Percentiles rank a stretch among this genome's conserved stretches.
phyloP scores from a whole-genome alignment of 2,113 vertebrate genomes.

The Xenus cinereus region DNA sequence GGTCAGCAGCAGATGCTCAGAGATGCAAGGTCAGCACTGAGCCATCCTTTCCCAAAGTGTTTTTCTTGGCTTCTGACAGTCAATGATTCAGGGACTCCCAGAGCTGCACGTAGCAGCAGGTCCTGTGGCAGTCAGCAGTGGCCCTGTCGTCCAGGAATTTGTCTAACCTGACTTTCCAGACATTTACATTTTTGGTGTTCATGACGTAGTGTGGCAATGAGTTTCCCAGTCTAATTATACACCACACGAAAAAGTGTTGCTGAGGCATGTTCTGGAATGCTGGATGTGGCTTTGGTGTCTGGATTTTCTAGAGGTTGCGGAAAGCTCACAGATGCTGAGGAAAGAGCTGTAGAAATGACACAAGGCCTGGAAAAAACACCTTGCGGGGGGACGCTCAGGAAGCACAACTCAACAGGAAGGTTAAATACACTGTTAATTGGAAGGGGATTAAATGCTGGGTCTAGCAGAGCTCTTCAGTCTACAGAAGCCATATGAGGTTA shows the following conservation, averaged over 20 bases:
- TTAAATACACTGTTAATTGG: neutral
- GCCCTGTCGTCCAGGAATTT: neutral
- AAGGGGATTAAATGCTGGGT: neutral
- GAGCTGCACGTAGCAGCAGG: neutral
- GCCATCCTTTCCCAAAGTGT: neutral
- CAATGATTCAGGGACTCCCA: neutral
- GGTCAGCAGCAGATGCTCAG: neutral
- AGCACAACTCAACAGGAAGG: neutral
- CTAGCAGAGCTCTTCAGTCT: neutral
- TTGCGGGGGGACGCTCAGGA: fast-evolving
- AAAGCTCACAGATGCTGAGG: neutral
- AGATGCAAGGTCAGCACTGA: neutral
- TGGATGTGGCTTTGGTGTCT: neutral
- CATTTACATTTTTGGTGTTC: neutral
- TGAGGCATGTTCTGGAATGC: neutral
- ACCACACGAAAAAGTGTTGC: fast-evolving
- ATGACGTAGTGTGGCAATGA: neutral
- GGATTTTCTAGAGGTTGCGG: neutral
- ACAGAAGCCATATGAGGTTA: neutral
- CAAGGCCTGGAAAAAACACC: neutral
- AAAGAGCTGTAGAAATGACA: neutral
- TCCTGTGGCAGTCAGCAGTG: neutral
- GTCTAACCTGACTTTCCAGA: neutral
- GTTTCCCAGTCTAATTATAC: neutral
- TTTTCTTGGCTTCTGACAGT: neutral